Evolutionary conservation across 1,140 invertebrate species (phyloP).

Genomic region (Helicorthomorpha holstii): DNA sequence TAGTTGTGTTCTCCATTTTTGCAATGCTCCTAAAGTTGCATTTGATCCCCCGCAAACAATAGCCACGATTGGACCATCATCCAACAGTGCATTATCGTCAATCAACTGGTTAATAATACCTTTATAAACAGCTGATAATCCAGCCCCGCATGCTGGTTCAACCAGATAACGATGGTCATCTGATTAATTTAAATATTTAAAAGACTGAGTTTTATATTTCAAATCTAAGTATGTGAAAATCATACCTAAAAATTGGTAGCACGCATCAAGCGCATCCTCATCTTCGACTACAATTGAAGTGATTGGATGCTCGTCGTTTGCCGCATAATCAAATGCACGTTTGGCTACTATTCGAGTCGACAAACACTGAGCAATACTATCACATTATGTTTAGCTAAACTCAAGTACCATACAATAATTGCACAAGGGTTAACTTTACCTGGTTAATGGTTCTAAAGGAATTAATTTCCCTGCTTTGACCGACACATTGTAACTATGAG

Average conservation of each 20-base stretch:
- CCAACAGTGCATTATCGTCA: slow-evolving; percentile 13
- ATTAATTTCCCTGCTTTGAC: slow-evolving; percentile 26
- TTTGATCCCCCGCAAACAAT: slow-evolving; percentile 34
- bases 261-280: slow-evolving; percentile 30
- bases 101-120: slow-evolving; percentile 14
- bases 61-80: slow-evolving; percentile 26
- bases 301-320: slow-evolving; percentile 18
- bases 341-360: slow-evolving; percentile 24
- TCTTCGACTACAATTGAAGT: slow-evolving; percentile 29
- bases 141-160: slow-evolving; percentile 33
- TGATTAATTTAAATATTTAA: slow-evolving; percentile 10
- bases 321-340: slow-evolving; percentile 21
- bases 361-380: slow-evolving; percentile 30
- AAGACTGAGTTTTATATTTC: no score
- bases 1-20: slow-evolving; percentile 23
- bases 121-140: slow-evolving; percentile 28
- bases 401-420: no score
- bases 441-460: slow-evolving; percentile 27
- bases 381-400: no score
- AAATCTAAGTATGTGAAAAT: neutral
- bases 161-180: slow-evolving; percentile 31
- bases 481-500: slow-evolving; percentile 29
- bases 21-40: slow-evolving; percentile 23
- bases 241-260: slow-evolving; percentile 27
- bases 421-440: no score